A percentile compares a stretch with the other conserved stretches of the same genome.
Conservation (phyloP, 2,113 vertebrate species). For the Heterocephalus glaber region DNA sequence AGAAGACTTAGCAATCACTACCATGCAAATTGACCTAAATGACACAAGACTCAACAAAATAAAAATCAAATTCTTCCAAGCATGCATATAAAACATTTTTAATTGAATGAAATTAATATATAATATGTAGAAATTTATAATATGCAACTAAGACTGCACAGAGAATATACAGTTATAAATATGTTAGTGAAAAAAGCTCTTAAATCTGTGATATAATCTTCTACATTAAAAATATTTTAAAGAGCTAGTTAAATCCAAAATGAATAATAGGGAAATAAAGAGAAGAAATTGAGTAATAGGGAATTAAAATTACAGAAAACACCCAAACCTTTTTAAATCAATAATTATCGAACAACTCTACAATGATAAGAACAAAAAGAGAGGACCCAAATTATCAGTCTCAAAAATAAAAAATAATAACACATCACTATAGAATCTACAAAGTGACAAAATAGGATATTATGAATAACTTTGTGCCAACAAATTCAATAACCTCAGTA, state of each 20-base stretch:
- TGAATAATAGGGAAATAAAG: not conserved
- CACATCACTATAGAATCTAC: not conserved
- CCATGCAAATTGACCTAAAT: not conserved
- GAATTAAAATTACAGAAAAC: slow-evolving; percentile 3
- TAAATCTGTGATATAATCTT: not conserved
- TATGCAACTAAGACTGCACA: not conserved
- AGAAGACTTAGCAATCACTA: not conserved
- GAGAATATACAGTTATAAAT: slow-evolving; percentile 20
- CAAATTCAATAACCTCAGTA: not conserved
- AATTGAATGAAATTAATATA: not conserved
- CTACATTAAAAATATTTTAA: not conserved
- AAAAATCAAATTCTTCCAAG: not conserved
- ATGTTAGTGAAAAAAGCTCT: not conserved
- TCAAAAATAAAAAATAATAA: not conserved
- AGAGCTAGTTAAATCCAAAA: not conserved
- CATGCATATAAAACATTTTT: not conserved
- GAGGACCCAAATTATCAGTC: not conserved
- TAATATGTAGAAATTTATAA: not conserved
- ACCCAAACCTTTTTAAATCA: not conserved
- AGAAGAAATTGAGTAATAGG: not conserved
- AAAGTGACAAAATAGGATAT: not conserved
- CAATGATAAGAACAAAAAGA: not conserved
- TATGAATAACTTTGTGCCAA: not conserved
- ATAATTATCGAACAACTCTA: not conserved
- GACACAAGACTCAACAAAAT: not conserved